These are phyloP conservation scores for Habroteleia sp. DNA, from an alignment of 2,888 invertebrate genomes.

Conservation along the genomic window DNA sequence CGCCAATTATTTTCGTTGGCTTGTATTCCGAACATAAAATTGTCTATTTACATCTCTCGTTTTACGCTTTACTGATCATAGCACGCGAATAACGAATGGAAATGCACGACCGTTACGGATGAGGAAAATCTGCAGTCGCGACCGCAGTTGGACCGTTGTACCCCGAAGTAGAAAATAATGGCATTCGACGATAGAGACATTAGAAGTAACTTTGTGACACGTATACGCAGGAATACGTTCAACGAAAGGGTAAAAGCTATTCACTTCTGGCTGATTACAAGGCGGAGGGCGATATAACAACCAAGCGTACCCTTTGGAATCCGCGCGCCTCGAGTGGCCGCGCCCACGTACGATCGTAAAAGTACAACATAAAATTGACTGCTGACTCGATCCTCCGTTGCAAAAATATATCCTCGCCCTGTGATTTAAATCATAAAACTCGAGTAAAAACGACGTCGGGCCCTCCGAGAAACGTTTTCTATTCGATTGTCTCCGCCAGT, in stretches of 20 bases:
- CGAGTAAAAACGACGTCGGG: slow-evolving; percentile 72
- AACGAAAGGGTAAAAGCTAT: slow-evolving; percentile 47
- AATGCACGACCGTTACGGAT: slow-evolving; percentile 30
- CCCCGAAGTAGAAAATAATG: slow-evolving; percentile 39
- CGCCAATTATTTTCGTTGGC: slow-evolving; percentile 51
- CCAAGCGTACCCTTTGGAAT: slow-evolving; percentile 25
- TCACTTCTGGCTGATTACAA: slow-evolving; percentile 41
- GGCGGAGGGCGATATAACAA: slow-evolving; percentile 29
- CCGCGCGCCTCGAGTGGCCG: slow-evolving; percentile 46
- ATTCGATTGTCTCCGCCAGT: slow-evolving; percentile 11
- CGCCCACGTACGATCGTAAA: slow-evolving; percentile 73
- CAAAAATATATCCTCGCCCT: slow-evolving; percentile 74
- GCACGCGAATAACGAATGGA: slow-evolving; percentile 63
- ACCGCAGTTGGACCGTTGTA: slow-evolving; percentile 25
- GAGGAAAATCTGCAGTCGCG: slow-evolving; percentile 38
- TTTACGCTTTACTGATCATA: slow-evolving; percentile 74
- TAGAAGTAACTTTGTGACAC: slow-evolving; percentile 54
- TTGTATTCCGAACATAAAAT: slow-evolving; percentile 70
- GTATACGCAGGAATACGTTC: slow-evolving; percentile 26
- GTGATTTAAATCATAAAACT: slow-evolving; percentile 80
- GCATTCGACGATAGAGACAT: slow-evolving; percentile 53
- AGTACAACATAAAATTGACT: slow-evolving; percentile 78
- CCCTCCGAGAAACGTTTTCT: slow-evolving; percentile 23
- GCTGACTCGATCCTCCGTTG: slow-evolving; percentile 76
- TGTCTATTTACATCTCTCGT: slow-evolving; percentile 78